Conservation (phyloP, 2,113 vertebrate genomes). For the Oxyruncus cristatus region DNA sequence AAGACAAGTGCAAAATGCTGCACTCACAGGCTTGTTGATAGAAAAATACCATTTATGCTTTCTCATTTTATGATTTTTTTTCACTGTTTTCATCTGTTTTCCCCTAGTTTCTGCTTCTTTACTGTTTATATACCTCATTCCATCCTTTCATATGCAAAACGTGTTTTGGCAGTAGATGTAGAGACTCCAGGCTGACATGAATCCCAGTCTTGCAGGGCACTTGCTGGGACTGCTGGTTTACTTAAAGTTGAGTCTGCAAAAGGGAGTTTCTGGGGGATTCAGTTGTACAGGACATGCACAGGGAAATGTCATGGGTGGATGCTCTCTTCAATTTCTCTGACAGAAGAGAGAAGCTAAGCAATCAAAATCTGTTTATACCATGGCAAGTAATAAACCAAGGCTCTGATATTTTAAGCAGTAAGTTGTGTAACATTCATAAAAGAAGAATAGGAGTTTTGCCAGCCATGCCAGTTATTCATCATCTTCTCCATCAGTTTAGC, state of each 20-base stretch:
- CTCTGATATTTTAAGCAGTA: neutral
- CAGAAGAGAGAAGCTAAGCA: neutral
- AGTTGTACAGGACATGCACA: neutral
- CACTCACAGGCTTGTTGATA: neutral
- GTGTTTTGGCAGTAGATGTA: neutral
- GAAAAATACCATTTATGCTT: neutral
- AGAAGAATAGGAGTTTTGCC: neutral
- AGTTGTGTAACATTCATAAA: neutral
- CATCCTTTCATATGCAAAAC: neutral
- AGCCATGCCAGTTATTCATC: conserved; percentile 24
- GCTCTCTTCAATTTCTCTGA: neutral
- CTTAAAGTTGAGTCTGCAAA: neutral
- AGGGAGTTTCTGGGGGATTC: neutral
- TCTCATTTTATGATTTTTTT: neutral
- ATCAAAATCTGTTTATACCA: neutral
- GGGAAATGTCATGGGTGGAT: neutral
- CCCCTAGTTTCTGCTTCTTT: neutral
- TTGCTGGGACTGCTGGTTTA: neutral
- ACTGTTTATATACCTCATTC: neutral
- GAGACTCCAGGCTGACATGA: neutral
- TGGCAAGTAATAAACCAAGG: conserved; percentile 10
- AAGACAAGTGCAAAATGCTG: neutral
- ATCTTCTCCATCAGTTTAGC: neutral
- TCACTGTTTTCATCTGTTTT: neutral
- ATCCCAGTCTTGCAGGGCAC: neutral